phyloP scores from a whole-genome alignment of 2,113 vertebrate species.

The Prolemur simus region DNA sequence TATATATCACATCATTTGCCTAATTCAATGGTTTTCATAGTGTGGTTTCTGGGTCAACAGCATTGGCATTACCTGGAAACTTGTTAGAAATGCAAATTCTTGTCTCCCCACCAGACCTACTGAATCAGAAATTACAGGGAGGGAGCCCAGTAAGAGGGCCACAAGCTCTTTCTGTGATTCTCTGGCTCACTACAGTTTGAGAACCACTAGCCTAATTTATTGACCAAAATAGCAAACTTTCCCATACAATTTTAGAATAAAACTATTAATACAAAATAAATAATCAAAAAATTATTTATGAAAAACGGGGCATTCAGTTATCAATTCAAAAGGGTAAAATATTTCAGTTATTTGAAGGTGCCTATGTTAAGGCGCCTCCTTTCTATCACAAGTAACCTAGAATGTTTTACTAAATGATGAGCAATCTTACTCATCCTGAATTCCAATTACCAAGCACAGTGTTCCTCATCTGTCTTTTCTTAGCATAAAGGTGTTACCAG shows the following conservation, averaged over 20 bases:
- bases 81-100: slow-evolving; percentile 18
- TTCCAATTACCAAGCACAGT: background rate
- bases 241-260: background rate
- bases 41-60: background rate
- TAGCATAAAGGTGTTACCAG: background rate
- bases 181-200: background rate
- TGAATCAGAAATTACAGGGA: background rate
- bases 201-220: slow-evolving; percentile 4
- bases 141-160: background rate
- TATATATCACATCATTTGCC: background rate
- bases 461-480: background rate
- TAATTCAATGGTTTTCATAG: slow-evolving; percentile 20
- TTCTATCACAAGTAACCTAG: background rate
- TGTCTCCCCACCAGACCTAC: background rate
- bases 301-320: background rate
- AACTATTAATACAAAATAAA: slow-evolving; percentile 39
- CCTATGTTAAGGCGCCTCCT: background rate
- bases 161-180: background rate
- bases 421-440: background rate
- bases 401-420: background rate
- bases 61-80: background rate
- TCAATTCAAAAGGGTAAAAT: background rate
- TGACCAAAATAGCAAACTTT: background rate
- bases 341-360: slow-evolving; percentile 35
- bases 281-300: background rate